Conservation (phyloP, 2,113 vertebrate species). For the Calyptommatus sinebrachiatus region DNA sequence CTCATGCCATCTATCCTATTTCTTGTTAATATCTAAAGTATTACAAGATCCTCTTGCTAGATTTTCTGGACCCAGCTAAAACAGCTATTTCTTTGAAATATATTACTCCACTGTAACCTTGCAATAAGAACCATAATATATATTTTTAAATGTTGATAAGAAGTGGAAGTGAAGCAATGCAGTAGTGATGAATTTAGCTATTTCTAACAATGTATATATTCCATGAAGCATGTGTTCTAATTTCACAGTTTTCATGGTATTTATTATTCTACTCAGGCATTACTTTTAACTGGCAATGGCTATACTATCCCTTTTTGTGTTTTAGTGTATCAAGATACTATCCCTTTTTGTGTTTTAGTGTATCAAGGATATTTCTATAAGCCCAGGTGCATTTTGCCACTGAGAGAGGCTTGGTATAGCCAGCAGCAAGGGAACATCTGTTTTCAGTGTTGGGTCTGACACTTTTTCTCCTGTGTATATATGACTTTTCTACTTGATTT, state of each 20-base stretch:
- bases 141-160: not conserved
- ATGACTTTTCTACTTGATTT: not conserved
- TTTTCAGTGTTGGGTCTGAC: not conserved
- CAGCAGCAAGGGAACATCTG: slow-evolving; percentile 7
- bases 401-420: not conserved
- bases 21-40: too few species aligned
- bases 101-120: too few species aligned
- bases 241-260: not conserved
- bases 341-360: not conserved
- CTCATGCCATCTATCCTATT: too few species aligned
- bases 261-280: not conserved
- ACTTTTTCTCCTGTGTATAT: slow-evolving; percentile 4
- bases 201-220: too few species aligned
- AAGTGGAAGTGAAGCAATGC: too few species aligned
- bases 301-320: not conserved
- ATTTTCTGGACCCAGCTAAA: too few species aligned
- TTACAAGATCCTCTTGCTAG: too few species aligned
- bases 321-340: not conserved
- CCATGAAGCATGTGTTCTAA: not conserved
- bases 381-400: not conserved
- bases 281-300: not conserved
- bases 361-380: not conserved
- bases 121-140: not conserved
- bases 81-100: too few species aligned
- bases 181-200: not conserved